Conservation (phyloP, 2,113 vertebrate genomes). For the Harpagus bidentatus region DNA sequence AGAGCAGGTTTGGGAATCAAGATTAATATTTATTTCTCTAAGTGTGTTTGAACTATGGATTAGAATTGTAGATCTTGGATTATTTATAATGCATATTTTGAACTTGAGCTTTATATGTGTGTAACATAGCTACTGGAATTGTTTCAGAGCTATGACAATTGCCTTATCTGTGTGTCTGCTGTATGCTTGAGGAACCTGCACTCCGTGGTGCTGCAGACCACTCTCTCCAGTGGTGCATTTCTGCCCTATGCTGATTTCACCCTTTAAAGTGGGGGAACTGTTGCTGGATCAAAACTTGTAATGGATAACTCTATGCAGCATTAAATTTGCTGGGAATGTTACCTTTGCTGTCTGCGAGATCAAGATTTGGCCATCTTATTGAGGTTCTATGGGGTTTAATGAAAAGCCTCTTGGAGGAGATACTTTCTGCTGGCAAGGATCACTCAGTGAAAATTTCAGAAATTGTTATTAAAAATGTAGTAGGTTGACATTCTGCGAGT, state of each 20-base stretch:
- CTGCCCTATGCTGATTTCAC: not conserved
- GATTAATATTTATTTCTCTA: not conserved
- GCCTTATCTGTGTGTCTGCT: not conserved
- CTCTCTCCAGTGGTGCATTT: not conserved
- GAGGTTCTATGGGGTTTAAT: not conserved
- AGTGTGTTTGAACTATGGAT: not conserved
- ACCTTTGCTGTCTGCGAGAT: not conserved
- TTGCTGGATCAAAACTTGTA: not conserved
- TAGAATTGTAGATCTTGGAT: not conserved
- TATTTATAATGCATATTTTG: not conserved
- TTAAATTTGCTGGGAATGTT: not conserved
- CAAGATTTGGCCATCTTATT: not conserved
- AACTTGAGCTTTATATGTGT: not conserved
- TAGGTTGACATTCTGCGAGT: not conserved
- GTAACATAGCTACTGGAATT: not conserved
- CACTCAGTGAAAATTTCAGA: not conserved
- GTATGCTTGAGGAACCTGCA: not conserved
- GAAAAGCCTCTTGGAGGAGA: not conserved
- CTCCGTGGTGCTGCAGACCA: not conserved
- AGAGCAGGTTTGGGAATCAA: not conserved
- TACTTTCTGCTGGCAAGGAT: not conserved
- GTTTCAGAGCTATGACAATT: not conserved
- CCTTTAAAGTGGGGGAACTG: not conserved
- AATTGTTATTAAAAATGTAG: not conserved
- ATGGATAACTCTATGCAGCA: rapidly evolving